phyloP scores from a whole-genome alignment of 2,888 invertebrate genomes.

The Alloplasta piceator region DNA sequence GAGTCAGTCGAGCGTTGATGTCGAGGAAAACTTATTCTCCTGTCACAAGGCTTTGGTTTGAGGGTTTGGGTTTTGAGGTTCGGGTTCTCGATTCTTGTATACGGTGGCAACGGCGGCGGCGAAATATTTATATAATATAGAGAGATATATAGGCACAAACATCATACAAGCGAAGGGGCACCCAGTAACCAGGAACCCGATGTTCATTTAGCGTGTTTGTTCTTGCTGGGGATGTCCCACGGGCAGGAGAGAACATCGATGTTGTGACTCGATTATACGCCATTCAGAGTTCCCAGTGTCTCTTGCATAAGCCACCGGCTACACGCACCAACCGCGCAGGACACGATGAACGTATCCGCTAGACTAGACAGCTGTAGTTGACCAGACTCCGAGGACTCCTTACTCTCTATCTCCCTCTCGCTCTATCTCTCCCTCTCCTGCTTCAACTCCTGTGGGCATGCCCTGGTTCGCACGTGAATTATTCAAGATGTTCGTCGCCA shows the following conservation, averaged over 20 bases:
- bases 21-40: too few species aligned
- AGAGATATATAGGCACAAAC: background rate
- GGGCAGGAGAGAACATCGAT: conserved; percentile 76
- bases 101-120: too few species aligned
- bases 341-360: conserved; percentile 65
- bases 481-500: conserved; percentile 73
- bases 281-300: conserved; percentile 79
- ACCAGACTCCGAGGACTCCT: conserved; percentile 71
- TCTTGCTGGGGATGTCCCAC: conserved; percentile 76
- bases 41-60: too few species aligned
- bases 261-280: conserved; percentile 83
- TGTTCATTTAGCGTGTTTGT: conserved; percentile 83
- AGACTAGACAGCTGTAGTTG: conserved; percentile 72
- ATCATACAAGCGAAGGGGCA: conserved; percentile 36
- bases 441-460: conserved; percentile 50
- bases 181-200: conserved; percentile 75
- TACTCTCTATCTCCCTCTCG: conserved; percentile 38
- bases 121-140: too few species aligned
- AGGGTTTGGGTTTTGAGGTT: too few species aligned
- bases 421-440: conserved; percentile 40
- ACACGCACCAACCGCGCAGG: conserved; percentile 60
- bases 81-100: too few species aligned
- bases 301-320: conserved; percentile 76
- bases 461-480: conserved; percentile 73
- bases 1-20: too few species aligned